These are phyloP conservation scores for Polydrusus tereticollis DNA, from an alignment of 2,888 invertebrate genomes.

Conservation along the genomic window DNA sequence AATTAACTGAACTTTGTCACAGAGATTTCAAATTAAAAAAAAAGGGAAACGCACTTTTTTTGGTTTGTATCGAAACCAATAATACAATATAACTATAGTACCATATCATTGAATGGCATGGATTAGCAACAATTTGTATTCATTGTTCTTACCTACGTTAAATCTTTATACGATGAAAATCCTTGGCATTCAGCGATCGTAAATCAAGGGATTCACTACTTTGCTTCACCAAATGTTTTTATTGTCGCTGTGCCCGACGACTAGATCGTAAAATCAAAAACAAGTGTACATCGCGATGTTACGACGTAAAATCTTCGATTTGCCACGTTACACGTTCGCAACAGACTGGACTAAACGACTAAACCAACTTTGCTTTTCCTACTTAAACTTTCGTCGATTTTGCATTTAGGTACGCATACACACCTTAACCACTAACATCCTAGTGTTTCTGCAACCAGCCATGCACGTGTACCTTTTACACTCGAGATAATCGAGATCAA, in stretches of 20 bases:
- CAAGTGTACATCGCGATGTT: constrained; percentile 2
- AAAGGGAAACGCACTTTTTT: no score
- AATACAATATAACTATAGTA: no score
- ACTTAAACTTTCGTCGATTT: constrained; percentile 7
- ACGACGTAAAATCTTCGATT: not conserved
- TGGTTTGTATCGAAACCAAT: no score
- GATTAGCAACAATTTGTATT: not conserved
- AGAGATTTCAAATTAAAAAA: not conserved
- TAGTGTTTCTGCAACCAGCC: constrained; percentile 7
- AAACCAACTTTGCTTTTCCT: not conserved
- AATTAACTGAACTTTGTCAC: not conserved
- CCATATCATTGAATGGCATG: no score
- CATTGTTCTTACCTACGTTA: not conserved
- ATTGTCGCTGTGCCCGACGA: not conserved
- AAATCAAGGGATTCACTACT: not conserved
- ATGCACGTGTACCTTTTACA: not conserved
- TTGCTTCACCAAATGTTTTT: constrained; percentile 11
- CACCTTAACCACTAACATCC: not conserved
- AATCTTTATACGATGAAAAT: not conserved
- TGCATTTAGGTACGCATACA: constrained; percentile 11
- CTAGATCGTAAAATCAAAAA: constrained; percentile 1
- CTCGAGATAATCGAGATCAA: constrained; percentile 6
- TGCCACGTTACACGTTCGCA: constrained; percentile 15
- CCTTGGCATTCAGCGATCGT: not conserved
- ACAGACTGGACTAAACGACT: no score